phyloP scores from a whole-genome alignment of 2,888 invertebrate genomes.

The Venustoraphidia nigricollis region DNA sequence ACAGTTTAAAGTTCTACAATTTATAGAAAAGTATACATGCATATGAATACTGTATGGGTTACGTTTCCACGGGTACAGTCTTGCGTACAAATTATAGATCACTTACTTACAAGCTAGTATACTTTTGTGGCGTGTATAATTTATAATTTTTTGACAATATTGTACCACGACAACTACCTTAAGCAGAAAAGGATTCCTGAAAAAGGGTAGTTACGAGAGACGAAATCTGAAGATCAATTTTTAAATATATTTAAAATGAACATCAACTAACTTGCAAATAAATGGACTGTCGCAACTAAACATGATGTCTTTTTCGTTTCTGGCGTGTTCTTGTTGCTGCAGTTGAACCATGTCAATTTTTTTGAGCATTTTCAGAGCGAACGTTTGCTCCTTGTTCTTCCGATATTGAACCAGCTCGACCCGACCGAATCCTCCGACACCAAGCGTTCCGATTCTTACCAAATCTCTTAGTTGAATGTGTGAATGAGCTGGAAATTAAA shows the following conservation, averaged over 20 bases:
- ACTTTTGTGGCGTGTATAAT: too few relatives aligned
- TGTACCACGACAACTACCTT: too few relatives aligned
- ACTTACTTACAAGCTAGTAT: too few relatives aligned
- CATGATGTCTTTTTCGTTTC: conserved; percentile 74
- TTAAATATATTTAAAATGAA: conserved; percentile 1
- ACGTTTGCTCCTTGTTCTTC: conserved; percentile 38
- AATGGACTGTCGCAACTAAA: conserved; percentile 65
- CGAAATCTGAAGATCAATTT: background rate
- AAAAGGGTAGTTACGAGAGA: background rate
- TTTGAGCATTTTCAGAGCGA: conserved; percentile 78
- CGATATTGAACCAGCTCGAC: conserved; percentile 56
- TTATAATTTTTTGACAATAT: too few relatives aligned
- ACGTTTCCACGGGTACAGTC: too few relatives aligned
- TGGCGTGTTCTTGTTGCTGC: conserved; percentile 78
- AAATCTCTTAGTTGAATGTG: conserved; percentile 62
- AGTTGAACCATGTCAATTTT: conserved; percentile 81
- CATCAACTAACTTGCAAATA: conserved; percentile 49
- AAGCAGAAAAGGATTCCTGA: background rate
- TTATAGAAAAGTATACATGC: too few relatives aligned
- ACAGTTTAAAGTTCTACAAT: too few relatives aligned
- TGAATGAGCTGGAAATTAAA: conserved; percentile 35
- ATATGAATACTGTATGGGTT: too few relatives aligned
- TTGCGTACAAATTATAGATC: too few relatives aligned
- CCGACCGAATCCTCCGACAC: conserved; percentile 85
- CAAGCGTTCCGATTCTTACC: conserved; percentile 69